Evolutionary conservation across 2,888 invertebrate species (phyloP), one percentile per base, ranked within the genome.

Genomic region (Rapana venosa): DNA sequence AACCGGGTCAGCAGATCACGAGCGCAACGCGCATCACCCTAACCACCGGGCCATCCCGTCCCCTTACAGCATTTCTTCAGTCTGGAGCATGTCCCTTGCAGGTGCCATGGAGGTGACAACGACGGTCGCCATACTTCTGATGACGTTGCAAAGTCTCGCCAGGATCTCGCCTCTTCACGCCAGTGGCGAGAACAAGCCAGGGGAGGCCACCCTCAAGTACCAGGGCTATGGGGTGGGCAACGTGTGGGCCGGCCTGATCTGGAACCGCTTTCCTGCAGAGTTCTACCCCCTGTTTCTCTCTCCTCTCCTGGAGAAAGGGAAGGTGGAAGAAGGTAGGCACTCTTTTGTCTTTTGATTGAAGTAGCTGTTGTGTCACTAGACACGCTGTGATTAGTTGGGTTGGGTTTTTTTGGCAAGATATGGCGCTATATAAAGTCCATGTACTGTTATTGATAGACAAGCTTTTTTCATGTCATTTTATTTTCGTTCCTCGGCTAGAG

Each of bases 211-310:
- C 8, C 30, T 22, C 47, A 47, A 30, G 8, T n/a, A 30, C 79
- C 58, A 1, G 35, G 26, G 58, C 1, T 87, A 74, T 74, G n/a
- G 87, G 1, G 47, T 87, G 47, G 77, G 47, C 8, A 56, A 87
- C 8, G 87, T 30, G 8, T 87, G 87, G 87, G n/a, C 47, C 35
- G n/a, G 26, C 5, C 26, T 87, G 17, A 87, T 79, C 56, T 87
- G 87, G 87, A 87, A 74, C 87, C 87, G 87, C 20, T 87, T 87
- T 70, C 87, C 87, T 4, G 74, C 13, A 26, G 87, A 87, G 77
- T n/a, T 77, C 56, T 77, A 26, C 30, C 87, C 87, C 26, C 56
- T 87, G 77, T 77, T 87, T 35, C 22, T 87, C 26, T 66, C 87
- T 61, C 87, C 87, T 47, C 66, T 77, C 15, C 15, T 87, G 17